phyloP scores from a whole-genome alignment of 2,797 vertebrate genomes.

The Bradypodion ventrale region DNA sequence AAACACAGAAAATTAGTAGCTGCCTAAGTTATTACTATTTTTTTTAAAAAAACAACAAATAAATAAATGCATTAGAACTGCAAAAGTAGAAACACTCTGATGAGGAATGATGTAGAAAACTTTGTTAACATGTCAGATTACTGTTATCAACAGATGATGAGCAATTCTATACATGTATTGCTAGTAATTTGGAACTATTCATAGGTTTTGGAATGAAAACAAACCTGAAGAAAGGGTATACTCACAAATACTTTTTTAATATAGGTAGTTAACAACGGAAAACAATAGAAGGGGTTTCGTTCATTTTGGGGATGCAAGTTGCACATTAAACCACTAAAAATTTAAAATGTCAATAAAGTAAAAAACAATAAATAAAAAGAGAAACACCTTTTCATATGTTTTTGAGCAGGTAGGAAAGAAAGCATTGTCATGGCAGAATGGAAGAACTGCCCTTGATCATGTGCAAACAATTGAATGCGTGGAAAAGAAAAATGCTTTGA shows the following conservation, averaged over 20 bases:
- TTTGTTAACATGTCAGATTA: not conserved
- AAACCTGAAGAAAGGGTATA: slow-evolving; percentile 14
- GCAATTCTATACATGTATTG: not conserved
- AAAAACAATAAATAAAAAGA: slow-evolving; percentile 20
- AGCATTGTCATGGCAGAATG: not conserved
- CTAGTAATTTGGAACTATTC: not conserved
- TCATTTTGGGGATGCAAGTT: not conserved
- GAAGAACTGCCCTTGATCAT: not conserved
- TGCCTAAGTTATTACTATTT: not conserved
- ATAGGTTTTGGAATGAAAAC: not conserved
- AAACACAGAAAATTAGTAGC: not conserved
- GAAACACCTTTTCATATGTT: not conserved
- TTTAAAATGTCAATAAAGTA: not conserved
- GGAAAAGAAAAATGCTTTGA: not conserved
- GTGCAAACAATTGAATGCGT: not conserved
- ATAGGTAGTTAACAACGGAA: not conserved
- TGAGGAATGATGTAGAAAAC: not conserved
- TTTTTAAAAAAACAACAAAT: too few relatives aligned
- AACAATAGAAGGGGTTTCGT: not conserved
- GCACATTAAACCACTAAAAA: not conserved
- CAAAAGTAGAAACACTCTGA: not conserved
- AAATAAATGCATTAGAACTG: not conserved
- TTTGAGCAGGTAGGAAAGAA: not conserved
- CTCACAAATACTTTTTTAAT: slow-evolving; percentile 16
- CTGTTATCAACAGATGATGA: not conserved